A percentile compares a stretch with the other conserved stretches of the same genome.
These are phyloP conservation scores for Andricus grossulariae DNA, from an alignment of 1,140 invertebrate genomes.

Conservation along the genomic window DNA sequence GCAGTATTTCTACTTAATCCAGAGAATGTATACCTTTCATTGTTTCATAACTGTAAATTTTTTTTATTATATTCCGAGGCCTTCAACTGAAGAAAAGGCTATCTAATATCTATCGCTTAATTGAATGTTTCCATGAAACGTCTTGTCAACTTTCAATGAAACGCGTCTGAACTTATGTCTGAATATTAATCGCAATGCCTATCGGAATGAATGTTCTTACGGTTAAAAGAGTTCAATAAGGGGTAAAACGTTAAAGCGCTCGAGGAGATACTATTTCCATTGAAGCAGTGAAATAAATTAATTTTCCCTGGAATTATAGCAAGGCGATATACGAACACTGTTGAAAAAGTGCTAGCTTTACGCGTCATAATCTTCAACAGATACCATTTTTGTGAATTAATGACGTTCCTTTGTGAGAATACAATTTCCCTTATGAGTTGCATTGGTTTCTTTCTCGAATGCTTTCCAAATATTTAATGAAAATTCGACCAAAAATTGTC, in stretches of 20 bases:
- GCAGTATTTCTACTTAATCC: background rate
- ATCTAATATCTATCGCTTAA: slow-evolving; percentile 54
- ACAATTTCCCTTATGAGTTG: too few relatives aligned
- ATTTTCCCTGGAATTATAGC: background rate
- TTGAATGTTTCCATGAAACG: slow-evolving; percentile 59
- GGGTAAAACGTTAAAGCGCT: slow-evolving; percentile 1
- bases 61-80: background rate
- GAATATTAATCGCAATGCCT: slow-evolving; percentile 22
- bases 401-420: too few relatives aligned
- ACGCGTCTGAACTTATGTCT: slow-evolving; percentile 34
- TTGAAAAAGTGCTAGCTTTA: too few relatives aligned
- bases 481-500: too few relatives aligned
- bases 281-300: slow-evolving; percentile 14
- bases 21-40: background rate
- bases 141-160: slow-evolving; percentile 52
- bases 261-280: slow-evolving; percentile 13
- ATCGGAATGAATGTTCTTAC: background rate
- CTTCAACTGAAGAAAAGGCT: slow-evolving; percentile 51
- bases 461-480: too few relatives aligned
- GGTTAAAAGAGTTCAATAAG: slow-evolving; percentile 20
- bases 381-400: too few relatives aligned
- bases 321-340: background rate
- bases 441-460: too few relatives aligned
- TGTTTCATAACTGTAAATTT: background rate
- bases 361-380: too few relatives aligned